Evolutionary conservation across 2,797 vertebrate genomes (phyloP), one percentile per base, ranked within the genome.

Genomic region (Coreius guichenoti): DNA sequence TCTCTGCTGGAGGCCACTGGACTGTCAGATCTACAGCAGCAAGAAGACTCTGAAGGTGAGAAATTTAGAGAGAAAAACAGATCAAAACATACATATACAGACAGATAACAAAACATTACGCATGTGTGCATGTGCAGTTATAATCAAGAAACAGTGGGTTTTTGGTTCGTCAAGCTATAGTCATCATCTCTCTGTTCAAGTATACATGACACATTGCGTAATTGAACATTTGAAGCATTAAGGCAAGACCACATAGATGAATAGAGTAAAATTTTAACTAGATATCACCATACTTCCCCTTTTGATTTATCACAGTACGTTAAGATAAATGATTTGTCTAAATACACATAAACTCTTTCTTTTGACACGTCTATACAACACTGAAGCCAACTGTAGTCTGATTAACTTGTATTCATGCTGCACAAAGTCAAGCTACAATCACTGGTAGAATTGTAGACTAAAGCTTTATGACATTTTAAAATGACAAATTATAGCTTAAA

Each of bases 1-100:
- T 93, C 94, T 1, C 90, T 95, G 83, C 91, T 95, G 89, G 93
- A 95, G 89, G 1, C 90, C 87, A 68, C 81, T 90, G 0, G 90
- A 92, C 87, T 89, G n/a, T 82, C 85, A 43, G 85, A 87, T 19
- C 49, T 77, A n/a, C 72, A 84, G 56, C 63, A 17, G 47, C 69
- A 84, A 23, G 65, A 67, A 29, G 79, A 87, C 61, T 86, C 84
- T 76, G 75, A 85, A 21, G 87, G 89, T 89, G 17, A 80, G 65
- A 80, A 3, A 65, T 39, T 12, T 33, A 8, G 8, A 63, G 21
- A 13, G 31, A 47, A 47, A 43, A 21, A 36, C 16, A 19, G 13
- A 19, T 8, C n/a, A 16, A 77, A 72, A 31, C 0, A 0, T 14
- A 78, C 2, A 61, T 23, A 16, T 43, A 26, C 6, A 63, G 14